These are phyloP conservation scores for Pholis gunnellus DNA, from an alignment of 2,113 vertebrate genomes.

Conservation along the genomic window DNA sequence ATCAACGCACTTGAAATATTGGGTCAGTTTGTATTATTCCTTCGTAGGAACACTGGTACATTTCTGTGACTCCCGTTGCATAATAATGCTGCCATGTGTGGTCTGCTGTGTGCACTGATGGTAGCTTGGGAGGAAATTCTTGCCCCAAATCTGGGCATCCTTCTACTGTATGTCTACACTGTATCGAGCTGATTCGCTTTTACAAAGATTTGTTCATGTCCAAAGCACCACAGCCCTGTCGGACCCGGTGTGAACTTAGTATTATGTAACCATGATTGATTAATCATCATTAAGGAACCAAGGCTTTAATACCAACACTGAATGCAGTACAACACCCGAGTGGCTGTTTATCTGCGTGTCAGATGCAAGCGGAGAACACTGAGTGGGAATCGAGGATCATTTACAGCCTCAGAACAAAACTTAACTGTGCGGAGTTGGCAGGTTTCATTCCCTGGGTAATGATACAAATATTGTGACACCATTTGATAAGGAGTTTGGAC, in stretches of 20 bases:
- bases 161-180: background rate
- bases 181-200: constrained; percentile 21
- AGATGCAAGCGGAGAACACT: constrained; percentile 18
- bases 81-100: background rate
- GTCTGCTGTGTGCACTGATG: background rate
- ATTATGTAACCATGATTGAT: constrained; percentile 71
- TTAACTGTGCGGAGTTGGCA: constrained; percentile 26
- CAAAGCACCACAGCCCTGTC: constrained; percentile 16
- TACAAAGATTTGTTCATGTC: constrained; percentile 28
- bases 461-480: constrained; percentile 56
- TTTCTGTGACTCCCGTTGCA: background rate
- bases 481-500: constrained; percentile 38
- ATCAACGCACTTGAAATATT: background rate
- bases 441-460: constrained; percentile 19
- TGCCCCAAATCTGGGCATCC: background rate
- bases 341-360: constrained; percentile 38
- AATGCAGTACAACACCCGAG: constrained; percentile 33
- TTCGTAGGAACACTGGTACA: background rate
- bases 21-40: background rate
- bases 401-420: constrained; percentile 36
- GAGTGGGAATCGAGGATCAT: constrained; percentile 39
- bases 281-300: constrained; percentile 60
- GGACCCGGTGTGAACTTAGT: constrained; percentile 28
- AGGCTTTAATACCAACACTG: constrained; percentile 31
- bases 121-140: background rate